A percentile compares a stretch with the other conserved stretches of the same genome.
Conservation (phyloP, 1,140 invertebrate species). For the Pectinophora gossypiella region DNA sequence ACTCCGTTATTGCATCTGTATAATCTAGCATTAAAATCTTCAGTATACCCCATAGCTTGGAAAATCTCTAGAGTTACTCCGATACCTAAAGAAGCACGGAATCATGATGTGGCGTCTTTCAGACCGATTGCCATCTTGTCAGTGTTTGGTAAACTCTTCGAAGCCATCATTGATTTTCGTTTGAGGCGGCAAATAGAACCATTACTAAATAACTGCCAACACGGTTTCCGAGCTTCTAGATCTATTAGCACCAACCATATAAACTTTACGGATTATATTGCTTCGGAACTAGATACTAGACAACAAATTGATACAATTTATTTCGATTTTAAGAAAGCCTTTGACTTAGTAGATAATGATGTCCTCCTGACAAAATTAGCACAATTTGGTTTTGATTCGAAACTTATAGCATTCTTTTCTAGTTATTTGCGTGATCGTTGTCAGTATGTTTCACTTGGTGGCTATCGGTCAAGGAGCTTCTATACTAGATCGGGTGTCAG, state of each 20-base stretch:
- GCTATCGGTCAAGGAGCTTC: background rate
- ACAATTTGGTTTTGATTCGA: background rate
- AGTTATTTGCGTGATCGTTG: background rate
- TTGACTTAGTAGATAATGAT: background rate
- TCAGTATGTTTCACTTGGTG: background rate
- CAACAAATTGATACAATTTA: background rate
- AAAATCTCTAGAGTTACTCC: background rate
- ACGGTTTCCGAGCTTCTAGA: background rate
- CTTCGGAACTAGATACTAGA: background rate
- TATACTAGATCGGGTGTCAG: background rate
- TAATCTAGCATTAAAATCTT: background rate
- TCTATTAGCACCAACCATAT: constrained; percentile 1
- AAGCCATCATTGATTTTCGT: background rate
- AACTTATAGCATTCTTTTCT: background rate
- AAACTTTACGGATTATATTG: background rate
- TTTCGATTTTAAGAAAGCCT: constrained; percentile 1
- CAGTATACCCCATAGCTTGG: background rate
- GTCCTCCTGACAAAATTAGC: background rate
- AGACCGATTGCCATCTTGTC: background rate
- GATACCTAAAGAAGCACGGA: background rate
- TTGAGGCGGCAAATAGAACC: background rate
- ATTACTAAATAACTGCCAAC: background rate
- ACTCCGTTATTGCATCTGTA: background rate
- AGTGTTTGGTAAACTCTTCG: background rate
- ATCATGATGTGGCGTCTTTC: background rate